Evolutionary conservation across 2,888 invertebrate species (phyloP), one percentile per base, ranked within the genome.

Genomic region (Creontiades dilutus): DNA sequence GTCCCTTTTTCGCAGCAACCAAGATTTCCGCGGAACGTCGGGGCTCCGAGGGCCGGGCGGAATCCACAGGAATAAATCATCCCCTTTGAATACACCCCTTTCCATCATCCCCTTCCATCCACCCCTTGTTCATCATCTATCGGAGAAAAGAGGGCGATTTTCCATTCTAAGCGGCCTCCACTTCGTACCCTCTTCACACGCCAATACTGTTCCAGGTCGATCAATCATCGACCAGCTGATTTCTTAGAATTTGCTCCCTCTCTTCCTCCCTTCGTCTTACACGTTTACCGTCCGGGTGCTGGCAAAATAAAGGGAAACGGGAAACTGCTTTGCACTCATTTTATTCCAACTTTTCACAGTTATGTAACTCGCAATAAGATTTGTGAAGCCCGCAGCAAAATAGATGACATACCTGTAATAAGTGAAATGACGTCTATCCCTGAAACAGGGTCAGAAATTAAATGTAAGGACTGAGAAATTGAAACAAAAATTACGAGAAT

Each of bases 61-160:
- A 57, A n/a, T n/a, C 57, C 57, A 57, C 57, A 57, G 19, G 57
- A 57, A 57, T 57, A 57, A 57, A 57, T 57, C 57, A 57, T 57
- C 57, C n/a, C 57, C n/a, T n/a, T n/a, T 57, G 57, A 57, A 57
- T 57, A n/a, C 57, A n/a, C 52, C 52, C 14, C 52, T 16, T 13
- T 52, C 52, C 14, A 37, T 37, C 37, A 37, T 37, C 37, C 37
- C 37, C 37, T 37, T 37, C 37, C 37, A 37, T 37, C 37, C 37
- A 37, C 37, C 37, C 37, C 37, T 37, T 37, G 37, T 37, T 37
- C 57, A n/a, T 57, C 57, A 57, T 14, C 57, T 57, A 57, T 57
- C 57, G 57, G 57, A 57, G 57, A n/a, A 57, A 57, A 57, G 57
- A 57, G 57, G 57, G 57, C 57, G 57, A 57, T 57, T 57, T 57